Conservation (phyloP, 2,113 vertebrate genomes). For the Petroica traversi region DNA sequence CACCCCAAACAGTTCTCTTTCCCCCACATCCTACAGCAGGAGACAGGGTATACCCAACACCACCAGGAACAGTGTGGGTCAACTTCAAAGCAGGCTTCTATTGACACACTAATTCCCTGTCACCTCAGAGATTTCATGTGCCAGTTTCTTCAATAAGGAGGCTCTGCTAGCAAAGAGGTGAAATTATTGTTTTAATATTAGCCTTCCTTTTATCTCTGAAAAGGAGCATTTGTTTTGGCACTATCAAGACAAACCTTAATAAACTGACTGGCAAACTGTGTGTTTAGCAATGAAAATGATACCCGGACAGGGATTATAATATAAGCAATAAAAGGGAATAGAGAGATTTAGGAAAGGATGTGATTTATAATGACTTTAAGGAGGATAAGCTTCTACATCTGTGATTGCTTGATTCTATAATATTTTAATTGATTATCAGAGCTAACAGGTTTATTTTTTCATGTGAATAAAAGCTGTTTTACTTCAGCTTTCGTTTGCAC, state of each 20-base stretch:
- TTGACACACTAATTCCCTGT: constrained; percentile 40
- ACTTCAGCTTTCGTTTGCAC: constrained; percentile 69
- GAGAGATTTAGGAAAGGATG: constrained; percentile 88
- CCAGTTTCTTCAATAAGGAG: constrained; percentile 64
- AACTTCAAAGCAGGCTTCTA: constrained; percentile 76
- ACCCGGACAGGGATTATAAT: constrained; percentile 76
- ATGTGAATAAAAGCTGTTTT: constrained; percentile 56
- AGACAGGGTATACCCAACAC: constrained; percentile 35
- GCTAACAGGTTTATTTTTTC: constrained; percentile 76
- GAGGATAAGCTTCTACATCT: constrained; percentile 88
- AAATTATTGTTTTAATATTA: constrained; percentile 74
- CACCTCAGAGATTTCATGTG: constrained; percentile 69
- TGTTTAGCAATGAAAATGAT: constrained; percentile 85
- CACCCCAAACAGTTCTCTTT: background rate
- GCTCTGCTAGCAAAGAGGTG: constrained; percentile 57
- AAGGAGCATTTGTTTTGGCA: constrained; percentile 74
- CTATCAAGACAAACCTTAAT: constrained; percentile 79
- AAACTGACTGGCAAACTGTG: constrained; percentile 79
- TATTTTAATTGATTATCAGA: constrained; percentile 84
- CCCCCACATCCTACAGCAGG: background rate
- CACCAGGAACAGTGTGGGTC: constrained; percentile 59
- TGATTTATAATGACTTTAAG: constrained; percentile 86
- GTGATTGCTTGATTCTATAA: constrained; percentile 71
- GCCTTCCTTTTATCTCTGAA: constrained; percentile 75
- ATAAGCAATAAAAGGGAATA: constrained; percentile 77